Percentiles rank a stretch among this genome's conserved stretches.
Evolutionary conservation across 2,888 invertebrate species (phyloP).

Genomic region (Polymixis flavicincta): DNA sequence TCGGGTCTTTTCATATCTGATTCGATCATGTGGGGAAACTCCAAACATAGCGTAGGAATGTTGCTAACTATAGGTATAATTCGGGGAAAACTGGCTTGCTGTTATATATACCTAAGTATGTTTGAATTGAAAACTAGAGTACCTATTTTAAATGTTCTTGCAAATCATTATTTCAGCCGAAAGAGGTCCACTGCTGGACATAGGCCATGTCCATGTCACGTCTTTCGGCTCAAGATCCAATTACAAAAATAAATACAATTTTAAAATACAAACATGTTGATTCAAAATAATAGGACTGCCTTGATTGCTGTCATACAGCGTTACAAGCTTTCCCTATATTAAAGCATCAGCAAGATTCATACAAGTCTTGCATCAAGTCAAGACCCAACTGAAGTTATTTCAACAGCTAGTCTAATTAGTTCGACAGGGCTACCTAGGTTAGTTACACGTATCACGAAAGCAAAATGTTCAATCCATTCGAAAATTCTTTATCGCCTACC

Average conservation of each 20-base stretch:
- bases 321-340: background rate
- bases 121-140: too few species aligned
- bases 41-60: too few species aligned
- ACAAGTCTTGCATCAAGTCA: background rate
- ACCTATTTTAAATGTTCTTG: background rate
- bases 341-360: background rate
- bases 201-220: too few species aligned
- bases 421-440: too few species aligned
- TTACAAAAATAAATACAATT: too few species aligned
- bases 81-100: background rate
- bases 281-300: background rate
- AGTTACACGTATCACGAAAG: background rate
- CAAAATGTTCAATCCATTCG: background rate
- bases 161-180: background rate
- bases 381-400: too few species aligned
- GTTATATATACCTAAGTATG: background rate
- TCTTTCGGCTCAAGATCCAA: too few species aligned
- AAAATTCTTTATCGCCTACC: background rate
- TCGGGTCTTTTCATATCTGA: too few species aligned
- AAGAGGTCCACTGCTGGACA: too few species aligned
- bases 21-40: too few species aligned
- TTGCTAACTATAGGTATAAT: too few species aligned
- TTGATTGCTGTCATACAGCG: background rate
- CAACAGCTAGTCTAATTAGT: background rate
- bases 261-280: background rate